Conservation (phyloP, 1,140 invertebrate genomes). For the Lysiphlebus fabarum region DNA sequence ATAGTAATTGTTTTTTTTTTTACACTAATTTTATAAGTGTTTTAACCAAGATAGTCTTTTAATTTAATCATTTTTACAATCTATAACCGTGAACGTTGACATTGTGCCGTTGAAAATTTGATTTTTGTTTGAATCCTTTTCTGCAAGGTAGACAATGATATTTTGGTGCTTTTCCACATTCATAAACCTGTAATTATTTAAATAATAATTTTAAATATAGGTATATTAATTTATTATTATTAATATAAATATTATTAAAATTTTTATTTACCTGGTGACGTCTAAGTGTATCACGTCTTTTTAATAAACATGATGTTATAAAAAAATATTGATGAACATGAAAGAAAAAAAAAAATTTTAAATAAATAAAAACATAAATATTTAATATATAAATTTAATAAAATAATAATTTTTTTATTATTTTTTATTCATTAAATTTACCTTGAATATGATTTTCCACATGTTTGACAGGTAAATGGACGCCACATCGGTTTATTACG, state of each 20-base stretch:
- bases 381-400: no score
- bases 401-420: no score
- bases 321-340: no score
- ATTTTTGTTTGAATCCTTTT: slow-evolving; percentile 41
- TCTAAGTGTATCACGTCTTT: slow-evolving; percentile 36
- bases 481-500: slow-evolving; percentile 16
- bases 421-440: no score
- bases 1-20: slow-evolving; percentile 7
- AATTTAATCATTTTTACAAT: slow-evolving; percentile 20
- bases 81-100: slow-evolving; percentile 34
- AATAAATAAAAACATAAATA: no score
- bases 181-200: slow-evolving; percentile 29
- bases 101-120: slow-evolving; percentile 51
- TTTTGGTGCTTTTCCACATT: slow-evolving; percentile 52
- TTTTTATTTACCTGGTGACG: slow-evolving; percentile 40
- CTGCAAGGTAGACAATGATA: slow-evolving; percentile 51
- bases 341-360: no score
- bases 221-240: no score
- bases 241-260: no score
- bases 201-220: no score
- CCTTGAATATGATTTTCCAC: slow-evolving; percentile 45
- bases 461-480: slow-evolving; percentile 36
- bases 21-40: no score
- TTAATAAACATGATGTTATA: no score
- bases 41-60: not conserved